Base-by-base conservation (phyloP, 2,888 invertebrate genomes). In the Brachynemurus nebulosus region DNA sequence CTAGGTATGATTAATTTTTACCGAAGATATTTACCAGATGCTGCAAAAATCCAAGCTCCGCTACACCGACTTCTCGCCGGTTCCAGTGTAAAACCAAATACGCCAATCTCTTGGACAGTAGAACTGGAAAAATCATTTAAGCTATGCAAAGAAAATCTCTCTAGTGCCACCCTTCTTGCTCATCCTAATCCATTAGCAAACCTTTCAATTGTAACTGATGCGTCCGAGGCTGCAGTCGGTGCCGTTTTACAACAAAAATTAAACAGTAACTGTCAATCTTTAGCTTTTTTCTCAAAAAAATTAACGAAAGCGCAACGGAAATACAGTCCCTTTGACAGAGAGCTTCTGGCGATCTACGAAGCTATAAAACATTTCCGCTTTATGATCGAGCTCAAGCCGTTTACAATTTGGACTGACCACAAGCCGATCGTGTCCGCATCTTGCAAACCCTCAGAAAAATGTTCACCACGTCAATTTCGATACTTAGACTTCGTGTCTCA, bases 291-390 rank as follows among this genome's bases (percentile, higher is more conserved):
- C 12, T 35, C 35, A 3, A 14, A 17, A 14, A 9, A 8, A 9
- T 7, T 5, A 16, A n/a, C 35, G 3, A 9, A 4, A 35, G 8
- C 35, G 8, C 35, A 35, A 12, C 12, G 12, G 17, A n/a, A 8
- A 7, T 35, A 35, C 17, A 30, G 39, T 11, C 17, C 44, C 7
- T 62, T 61, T 45, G 59, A 64, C 40, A 20, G 59, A 43, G 61
- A 64, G 49, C 53, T 66, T 0, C 49, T 61, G 3, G 63, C 61
- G 0, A 57, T 59, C 3, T 65, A 62, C 43, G 47, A 53, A 40
- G 57, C 58, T 1, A 51, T 64, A 1, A 55, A 55, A 40, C 50
- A 60, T 45, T 64, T 63, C 48, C 49, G 57, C 6, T 53, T 59
- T 21, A 55, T 61, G 53, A 33, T 65, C 0, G 65, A 67, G 52